These are phyloP conservation scores for Maniola jurtina DNA, from an alignment of 1,140 invertebrate species.

Conservation along the genomic window DNA sequence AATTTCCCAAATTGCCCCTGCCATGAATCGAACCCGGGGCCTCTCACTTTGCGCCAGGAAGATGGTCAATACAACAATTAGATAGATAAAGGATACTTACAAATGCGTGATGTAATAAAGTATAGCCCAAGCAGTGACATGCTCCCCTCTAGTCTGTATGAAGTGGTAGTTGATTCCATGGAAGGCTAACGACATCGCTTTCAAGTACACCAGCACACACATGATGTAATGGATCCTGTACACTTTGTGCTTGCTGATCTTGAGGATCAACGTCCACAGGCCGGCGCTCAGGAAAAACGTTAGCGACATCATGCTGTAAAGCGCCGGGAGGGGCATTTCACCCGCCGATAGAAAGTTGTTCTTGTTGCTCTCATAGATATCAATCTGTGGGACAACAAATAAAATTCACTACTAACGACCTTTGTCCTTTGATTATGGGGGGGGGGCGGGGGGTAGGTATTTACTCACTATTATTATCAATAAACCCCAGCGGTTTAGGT, in stretches of 20 bases:
- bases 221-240: slow-evolving; percentile 99
- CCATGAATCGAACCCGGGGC: no score
- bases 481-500: no score
- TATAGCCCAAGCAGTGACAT: slow-evolving; percentile 98
- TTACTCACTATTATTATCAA: no score
- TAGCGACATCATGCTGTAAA: slow-evolving; percentile 95
- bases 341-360: slow-evolving; percentile 97
- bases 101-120: slow-evolving; percentile 98
- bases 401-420: no score
- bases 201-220: slow-evolving; percentile 95
- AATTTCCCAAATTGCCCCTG: no score
- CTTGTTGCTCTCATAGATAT: slow-evolving; percentile 91
- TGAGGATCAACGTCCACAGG: slow-evolving; percentile 95
- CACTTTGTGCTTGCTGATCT: slow-evolving; percentile 91
- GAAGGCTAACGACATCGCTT: slow-evolving; percentile 95
- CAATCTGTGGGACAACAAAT: slow-evolving; percentile 80
- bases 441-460: no score
- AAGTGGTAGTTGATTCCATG: slow-evolving; percentile 98
- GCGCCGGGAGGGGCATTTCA: slow-evolving; percentile 95
- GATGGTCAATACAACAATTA: no score
- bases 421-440: no score
- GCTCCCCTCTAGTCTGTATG: slow-evolving; percentile 95
- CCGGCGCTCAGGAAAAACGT: slow-evolving; percentile 93
- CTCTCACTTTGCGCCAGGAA: no score
- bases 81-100: slow-evolving; percentile 74